A percentile compares a stretch with the other conserved stretches of the same genome.
Evolutionary conservation across 2,113 vertebrate species (phyloP).

Genomic region (Pteropus alecto): DNA sequence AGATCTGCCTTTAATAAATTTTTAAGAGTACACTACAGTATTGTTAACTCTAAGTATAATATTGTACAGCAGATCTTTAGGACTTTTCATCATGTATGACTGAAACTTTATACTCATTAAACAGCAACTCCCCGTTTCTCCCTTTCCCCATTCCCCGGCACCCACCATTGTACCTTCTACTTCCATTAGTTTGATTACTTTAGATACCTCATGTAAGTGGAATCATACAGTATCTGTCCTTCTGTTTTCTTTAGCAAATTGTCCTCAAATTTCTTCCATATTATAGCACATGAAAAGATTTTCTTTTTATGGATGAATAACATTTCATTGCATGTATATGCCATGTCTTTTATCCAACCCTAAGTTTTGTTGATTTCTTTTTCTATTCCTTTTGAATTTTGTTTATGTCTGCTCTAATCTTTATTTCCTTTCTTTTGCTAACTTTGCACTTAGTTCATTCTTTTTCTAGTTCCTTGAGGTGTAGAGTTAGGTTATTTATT

Average conservation of each 20-base stretch:
- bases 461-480: background rate
- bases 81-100: background rate
- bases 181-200: background rate
- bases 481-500: background rate
- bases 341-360: background rate
- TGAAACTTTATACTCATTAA: background rate
- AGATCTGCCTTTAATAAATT: background rate
- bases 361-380: background rate
- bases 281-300: background rate
- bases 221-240: background rate
- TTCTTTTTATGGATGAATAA: background rate
- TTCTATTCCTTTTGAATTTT: background rate
- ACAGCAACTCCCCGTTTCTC: background rate
- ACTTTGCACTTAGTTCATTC: background rate
- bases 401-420: slow-evolving; percentile 16
- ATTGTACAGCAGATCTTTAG: background rate
- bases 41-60: background rate
- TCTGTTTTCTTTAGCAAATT: background rate
- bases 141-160: background rate
- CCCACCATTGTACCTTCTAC: background rate
- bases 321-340: background rate
- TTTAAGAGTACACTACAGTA: background rate
- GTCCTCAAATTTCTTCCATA: background rate
- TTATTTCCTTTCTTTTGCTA: slow-evolving; percentile 14
- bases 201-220: background rate